Evolutionary conservation across 2,113 vertebrate species (phyloP).

Genomic region (Apteryx mantelli): DNA sequence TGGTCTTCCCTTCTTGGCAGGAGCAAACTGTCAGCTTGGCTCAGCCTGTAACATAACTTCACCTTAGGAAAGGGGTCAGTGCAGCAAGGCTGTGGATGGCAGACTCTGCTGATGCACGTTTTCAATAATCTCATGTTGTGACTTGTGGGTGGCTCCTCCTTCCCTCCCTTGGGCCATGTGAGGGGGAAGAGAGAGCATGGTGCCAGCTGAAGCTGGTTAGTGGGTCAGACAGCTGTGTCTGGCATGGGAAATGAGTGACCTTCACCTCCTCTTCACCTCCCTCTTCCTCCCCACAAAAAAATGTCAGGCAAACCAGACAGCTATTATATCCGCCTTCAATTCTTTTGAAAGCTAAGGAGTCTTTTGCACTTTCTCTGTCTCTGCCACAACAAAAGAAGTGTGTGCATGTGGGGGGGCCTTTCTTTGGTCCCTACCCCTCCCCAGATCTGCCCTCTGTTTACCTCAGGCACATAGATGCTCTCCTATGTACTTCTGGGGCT

Average conservation of each 20-base stretch:
- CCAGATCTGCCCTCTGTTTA: neutral
- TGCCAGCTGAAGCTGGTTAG: neutral
- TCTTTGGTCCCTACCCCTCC: neutral
- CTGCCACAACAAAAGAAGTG: neutral
- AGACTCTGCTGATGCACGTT: neutral
- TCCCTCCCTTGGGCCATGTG: neutral
- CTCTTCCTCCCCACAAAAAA: neutral
- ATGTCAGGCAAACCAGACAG: neutral
- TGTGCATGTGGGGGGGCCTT: rapidly evolving
- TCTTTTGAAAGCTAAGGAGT: neutral
- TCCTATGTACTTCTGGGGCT: neutral
- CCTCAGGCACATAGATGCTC: neutral
- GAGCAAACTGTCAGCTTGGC: neutral
- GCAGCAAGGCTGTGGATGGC: neutral
- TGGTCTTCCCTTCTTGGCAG: neutral
- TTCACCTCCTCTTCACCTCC: neutral
- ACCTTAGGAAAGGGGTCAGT: neutral
- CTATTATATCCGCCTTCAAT: neutral
- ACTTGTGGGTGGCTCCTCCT: neutral
- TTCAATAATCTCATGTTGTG: neutral
- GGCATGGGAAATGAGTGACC: neutral
- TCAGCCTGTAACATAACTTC: neutral
- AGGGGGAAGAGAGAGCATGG: neutral
- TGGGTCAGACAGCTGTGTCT: neutral
- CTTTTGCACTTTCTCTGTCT: neutral